Evolutionary conservation across 2,888 invertebrate genomes (phyloP), one percentile per base, ranked within the genome.

Genomic region (Junonia oenone): DNA sequence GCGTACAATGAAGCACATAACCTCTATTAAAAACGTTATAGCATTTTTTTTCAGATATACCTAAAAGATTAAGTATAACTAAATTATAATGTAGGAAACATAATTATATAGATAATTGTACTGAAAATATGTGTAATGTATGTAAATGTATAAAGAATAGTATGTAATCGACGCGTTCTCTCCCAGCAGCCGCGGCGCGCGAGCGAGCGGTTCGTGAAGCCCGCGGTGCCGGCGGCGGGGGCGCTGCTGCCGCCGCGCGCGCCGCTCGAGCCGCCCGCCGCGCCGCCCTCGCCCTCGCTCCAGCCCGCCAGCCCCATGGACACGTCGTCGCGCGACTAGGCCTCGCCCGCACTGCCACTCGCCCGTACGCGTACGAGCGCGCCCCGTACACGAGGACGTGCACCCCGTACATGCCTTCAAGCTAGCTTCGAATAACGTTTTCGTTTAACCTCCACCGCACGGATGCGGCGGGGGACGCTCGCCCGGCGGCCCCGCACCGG

Each of bases 171-270:
- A n/a, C n/a, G n/a, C n/a, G n/a, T n/a, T n/a, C n/a, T 29, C 29
- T 8, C 15, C 35, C 56, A 63, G 63, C 73, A 92, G 93, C 89
- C 91, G 64, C 92, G 95, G 62, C 92, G 95, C 48, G 90, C 95
- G 35, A 94, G 94, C 69, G 96, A 96, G 78, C 92, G 96, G 68
- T 97, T 97, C 76, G 95, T 96, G 58, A 97, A 97, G 81, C 97
- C 97, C 58, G 96, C 96, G 58, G 93, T 95, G 78, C 96, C 92
- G 1, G 92, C 91, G 59, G 90, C 76, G 46, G 60, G 60, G 65
- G 62, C 59, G 59, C 59, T 57, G 17, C 58, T 57, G 19, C 61
- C 63, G 45, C 63, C 63, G 51, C 70, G 69, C 59, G 67, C 53
- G 66, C 62, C 40, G 53, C 59, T 51, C 56, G 65, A 54, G 63